Evolutionary conservation across 2,888 invertebrate genomes (phyloP).

Genomic region (Siphlonurus alternatus): DNA sequence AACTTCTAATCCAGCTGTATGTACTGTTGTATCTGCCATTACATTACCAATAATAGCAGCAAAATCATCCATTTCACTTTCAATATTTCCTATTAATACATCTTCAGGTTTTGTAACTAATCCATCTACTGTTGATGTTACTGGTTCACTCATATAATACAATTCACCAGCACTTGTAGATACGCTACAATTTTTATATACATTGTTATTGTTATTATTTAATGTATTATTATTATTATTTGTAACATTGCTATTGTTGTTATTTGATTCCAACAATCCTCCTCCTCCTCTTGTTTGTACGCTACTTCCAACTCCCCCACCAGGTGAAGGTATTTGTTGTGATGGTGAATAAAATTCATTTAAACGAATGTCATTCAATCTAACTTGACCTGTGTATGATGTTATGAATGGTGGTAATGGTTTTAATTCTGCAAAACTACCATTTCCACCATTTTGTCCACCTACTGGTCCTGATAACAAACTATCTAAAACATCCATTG

Average conservation of each 20-base stretch:
- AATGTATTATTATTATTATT: conserved; percentile 16
- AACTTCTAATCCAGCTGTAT: conserved; percentile 50
- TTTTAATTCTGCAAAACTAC: conserved; percentile 64
- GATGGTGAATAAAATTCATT: conserved; percentile 8
- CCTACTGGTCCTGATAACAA: conserved; percentile 24
- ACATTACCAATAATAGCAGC: conserved; percentile 78
- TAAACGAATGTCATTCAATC: conserved; percentile 65
- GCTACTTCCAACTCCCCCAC: conserved; percentile 10
- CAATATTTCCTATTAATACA: conserved; percentile 25
- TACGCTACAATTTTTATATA: conserved; percentile 4
- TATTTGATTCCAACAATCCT: neutral
- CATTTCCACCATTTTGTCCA: conserved; percentile 28
- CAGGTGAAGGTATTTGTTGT: conserved; percentile 12
- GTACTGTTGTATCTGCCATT: conserved; percentile 74
- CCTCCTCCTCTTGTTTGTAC: conserved; percentile 9
- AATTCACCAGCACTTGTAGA: conserved; percentile 18
- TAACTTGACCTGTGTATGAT: conserved; percentile 67
- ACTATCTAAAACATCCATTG: conserved; percentile 54
- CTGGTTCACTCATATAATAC: conserved; percentile 18
- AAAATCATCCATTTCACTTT: conserved; percentile 65
- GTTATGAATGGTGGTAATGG: conserved; percentile 66
- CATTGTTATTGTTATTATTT: conserved; percentile 8
- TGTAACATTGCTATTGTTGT: conserved; percentile 38
- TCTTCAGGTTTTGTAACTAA: conserved; percentile 19
- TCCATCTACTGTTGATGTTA: conserved; percentile 34